Conservation (phyloP, 92 coral and sea anemone species). For the Porites rus region DNA sequence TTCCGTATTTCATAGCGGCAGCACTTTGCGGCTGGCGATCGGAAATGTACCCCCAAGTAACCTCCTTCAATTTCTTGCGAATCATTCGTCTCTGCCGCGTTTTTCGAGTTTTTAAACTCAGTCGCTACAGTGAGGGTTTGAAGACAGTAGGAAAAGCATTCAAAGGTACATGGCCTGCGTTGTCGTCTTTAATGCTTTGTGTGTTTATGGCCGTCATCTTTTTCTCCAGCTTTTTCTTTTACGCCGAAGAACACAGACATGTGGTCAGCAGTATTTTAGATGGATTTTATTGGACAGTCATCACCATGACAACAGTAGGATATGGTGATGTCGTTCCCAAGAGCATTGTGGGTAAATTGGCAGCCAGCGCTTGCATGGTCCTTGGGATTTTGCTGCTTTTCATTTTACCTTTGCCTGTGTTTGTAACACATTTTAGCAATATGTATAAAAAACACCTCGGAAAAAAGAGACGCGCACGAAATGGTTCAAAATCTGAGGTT, state of each 20-base stretch:
- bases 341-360: conserved; percentile 78
- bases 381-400: conserved; percentile 79
- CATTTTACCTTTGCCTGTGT: conserved; percentile 89
- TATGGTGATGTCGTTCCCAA: conserved; percentile 93
- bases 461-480: not conserved
- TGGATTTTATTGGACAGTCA: conserved; percentile 85
- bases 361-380: conserved; percentile 80
- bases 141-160: conserved; percentile 85
- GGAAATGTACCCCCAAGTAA: conserved; percentile 61
- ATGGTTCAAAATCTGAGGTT: not conserved
- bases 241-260: conserved; percentile 57
- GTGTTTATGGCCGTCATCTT: conserved; percentile 75
- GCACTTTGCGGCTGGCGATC: conserved; percentile 51
- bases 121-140: conserved; percentile 86
- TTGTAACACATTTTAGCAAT: conserved; percentile 82
- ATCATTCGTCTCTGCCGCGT: conserved; percentile 86
- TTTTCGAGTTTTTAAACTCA: conserved; percentile 84
- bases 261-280: conserved; percentile 81
- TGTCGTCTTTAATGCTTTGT: conserved; percentile 74
- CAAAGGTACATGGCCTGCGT: conserved; percentile 69
- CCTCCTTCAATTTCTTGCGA: conserved; percentile 85
- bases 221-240: conserved; percentile 80
- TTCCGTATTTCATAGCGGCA: conserved; percentile 84
- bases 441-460: conserved; percentile 68
- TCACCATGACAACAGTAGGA: conserved; percentile 98